Evolutionary conservation across 2,113 vertebrate species (phyloP), one percentile per base, ranked within the genome.

Genomic region (Crypturellus undulatus): DNA sequence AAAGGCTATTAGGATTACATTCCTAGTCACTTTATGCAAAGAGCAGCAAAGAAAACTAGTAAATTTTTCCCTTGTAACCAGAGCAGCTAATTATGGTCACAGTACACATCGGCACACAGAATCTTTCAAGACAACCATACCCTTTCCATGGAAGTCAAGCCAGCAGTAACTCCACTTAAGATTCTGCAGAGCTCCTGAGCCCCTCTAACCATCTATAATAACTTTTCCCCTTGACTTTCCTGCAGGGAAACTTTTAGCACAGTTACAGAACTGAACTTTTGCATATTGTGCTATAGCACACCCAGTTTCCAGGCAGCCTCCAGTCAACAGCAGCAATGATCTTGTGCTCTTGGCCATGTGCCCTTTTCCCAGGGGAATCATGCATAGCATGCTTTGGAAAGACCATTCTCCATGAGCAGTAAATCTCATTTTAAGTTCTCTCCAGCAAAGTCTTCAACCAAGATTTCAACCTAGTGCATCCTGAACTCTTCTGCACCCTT

Each of bases 21-120:
- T 79, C 28, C n/a, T 25, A 36, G 82, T 3, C 13, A n/a, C 19
- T 60, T 72, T 36, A 34, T 8, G 34, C 36, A 49, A 76, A 79
- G 3, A 62, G 43, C 47, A 64, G 19, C 19, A 65, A 40, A 70
- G 20, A 30, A 83, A 65, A 83, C 3, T 1, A 79, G 34, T 7
- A 22, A 2, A 3, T 32, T 40, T 60, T 22, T 42, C 16, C 45
- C 40, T 63, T 11, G 34, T 10, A 82, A 56, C 36, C 30, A 56
- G 60, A 82, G 34, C 18, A 79, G n/a, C 65, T 67, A 42, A 36
- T 63, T 77, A 36, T 8, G 3, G 16, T 81, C 52, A 8, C 22
- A 64, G 5, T 18, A 58, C 18, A 32, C 15, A 28, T 7, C 6
- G 13, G 15, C 0, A 2, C 3, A 58, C 28, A 38, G 10, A 45